Percentiles rank a stretch among this genome's conserved stretches.
Evolutionary conservation across 1,140 invertebrate species (phyloP).

Genomic region (Anadara kagoshimensis): DNA sequence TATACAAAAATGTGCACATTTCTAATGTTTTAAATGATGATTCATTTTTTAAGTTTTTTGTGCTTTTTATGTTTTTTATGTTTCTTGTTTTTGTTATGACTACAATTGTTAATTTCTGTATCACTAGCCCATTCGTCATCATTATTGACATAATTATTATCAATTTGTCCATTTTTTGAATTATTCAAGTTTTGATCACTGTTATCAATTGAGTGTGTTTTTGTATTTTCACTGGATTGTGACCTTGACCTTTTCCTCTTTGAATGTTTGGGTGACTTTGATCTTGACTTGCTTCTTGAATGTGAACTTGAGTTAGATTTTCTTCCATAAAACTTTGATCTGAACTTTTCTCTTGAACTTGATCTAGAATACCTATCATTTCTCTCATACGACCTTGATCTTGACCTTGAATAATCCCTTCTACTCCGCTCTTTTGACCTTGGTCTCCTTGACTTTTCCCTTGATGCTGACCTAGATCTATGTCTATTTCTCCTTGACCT

Average conservation of each 20-base stretch:
- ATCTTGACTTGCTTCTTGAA: constrained; percentile 20
- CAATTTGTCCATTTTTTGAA: background rate
- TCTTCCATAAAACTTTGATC: constrained; percentile 16
- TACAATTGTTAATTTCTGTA: background rate
- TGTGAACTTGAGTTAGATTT: constrained; percentile 4
- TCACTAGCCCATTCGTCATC: background rate
- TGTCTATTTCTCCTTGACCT: constrained; percentile 14
- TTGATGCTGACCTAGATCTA: constrained; percentile 28
- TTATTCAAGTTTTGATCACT: background rate
- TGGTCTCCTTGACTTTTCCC: constrained; percentile 27
- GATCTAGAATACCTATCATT: constrained; percentile 32
- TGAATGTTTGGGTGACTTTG: background rate
- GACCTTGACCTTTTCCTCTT: background rate
- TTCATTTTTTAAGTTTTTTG: constrained; percentile 5
- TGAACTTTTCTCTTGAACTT: constrained; percentile 41
- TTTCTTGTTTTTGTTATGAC: constrained; percentile 12
- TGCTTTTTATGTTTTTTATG: constrained; percentile 16
- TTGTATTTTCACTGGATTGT: background rate
- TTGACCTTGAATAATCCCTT: constrained; percentile 22
- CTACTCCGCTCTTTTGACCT: constrained; percentile 1
- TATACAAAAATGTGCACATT: too few relatives aligned
- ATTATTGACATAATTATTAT: background rate
- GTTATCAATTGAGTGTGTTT: background rate
- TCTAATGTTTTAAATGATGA: too few relatives aligned
- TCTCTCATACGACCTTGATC: constrained; percentile 34